Evolutionary conservation across 2,113 vertebrate genomes (phyloP).

Genomic region (Malaclemys terrapin): DNA sequence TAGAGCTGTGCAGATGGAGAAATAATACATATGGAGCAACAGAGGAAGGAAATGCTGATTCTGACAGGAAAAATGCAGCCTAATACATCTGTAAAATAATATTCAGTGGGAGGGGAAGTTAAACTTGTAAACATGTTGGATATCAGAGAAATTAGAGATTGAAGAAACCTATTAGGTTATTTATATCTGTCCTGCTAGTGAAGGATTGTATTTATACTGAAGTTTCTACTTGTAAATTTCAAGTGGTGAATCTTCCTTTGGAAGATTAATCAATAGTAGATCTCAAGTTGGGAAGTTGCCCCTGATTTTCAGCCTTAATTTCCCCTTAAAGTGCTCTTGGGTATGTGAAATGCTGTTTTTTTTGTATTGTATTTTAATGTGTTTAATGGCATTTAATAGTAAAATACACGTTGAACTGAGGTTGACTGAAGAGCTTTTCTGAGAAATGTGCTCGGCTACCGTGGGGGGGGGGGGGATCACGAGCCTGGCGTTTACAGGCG

Average conservation of each 20-base stretch:
- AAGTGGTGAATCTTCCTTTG: background rate
- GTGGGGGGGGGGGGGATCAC: background rate
- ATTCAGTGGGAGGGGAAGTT: background rate
- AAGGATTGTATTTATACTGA: background rate
- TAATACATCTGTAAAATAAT: background rate
- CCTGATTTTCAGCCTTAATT: background rate
- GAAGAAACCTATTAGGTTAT: background rate
- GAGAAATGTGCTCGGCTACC: background rate
- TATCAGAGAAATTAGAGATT: background rate
- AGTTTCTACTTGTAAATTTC: background rate
- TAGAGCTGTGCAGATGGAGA: background rate
- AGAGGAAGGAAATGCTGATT: background rate
- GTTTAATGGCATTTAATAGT: background rate
- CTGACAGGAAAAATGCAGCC: background rate
- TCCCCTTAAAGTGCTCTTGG: background rate
- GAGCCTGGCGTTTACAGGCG: background rate
- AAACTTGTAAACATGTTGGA: background rate
- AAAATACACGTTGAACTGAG: background rate
- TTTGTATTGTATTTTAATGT: background rate
- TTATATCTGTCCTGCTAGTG: background rate
- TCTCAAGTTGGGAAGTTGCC: background rate
- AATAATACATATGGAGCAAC: accelerated
- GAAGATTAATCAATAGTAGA: background rate
- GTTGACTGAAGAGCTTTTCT: background rate
- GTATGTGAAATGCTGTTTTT: background rate